These are phyloP conservation scores for Emys orbicularis DNA, from an alignment of 2,797 vertebrate species.

Conservation along the genomic window DNA sequence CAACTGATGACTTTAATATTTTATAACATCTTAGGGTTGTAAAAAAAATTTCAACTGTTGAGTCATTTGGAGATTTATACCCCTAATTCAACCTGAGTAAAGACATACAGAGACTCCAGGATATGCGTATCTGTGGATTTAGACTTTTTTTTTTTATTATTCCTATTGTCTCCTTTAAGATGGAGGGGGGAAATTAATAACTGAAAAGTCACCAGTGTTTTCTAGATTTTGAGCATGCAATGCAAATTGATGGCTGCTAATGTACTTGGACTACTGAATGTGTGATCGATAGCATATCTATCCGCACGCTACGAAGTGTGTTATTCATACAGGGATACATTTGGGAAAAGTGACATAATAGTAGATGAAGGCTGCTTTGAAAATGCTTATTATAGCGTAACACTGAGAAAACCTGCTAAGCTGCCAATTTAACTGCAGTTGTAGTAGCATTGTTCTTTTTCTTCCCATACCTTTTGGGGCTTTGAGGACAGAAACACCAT, in stretches of 20 bases:
- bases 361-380: neutral
- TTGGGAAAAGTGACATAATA: rapidly evolving
- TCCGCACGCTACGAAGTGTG: rapidly evolving
- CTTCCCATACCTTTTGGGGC: rapidly evolving
- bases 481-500: neutral
- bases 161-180: neutral
- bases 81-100: neutral
- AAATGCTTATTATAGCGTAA: neutral
- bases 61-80: neutral
- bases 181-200: neutral
- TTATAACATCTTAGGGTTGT: neutral
- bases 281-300: rapidly evolving
- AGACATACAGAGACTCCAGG: neutral
- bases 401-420: rapidly evolving
- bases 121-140: rapidly evolving
- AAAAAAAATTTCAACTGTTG: neutral
- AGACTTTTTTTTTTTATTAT: neutral
- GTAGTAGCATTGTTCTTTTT: neutral
- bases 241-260: neutral
- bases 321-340: rapidly evolving
- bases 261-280: rapidly evolving
- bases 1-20: neutral
- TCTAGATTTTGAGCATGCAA: rapidly evolving
- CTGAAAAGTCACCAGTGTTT: rapidly evolving
- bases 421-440: neutral